phyloP scores from a whole-genome alignment of 2,888 invertebrate species.

The Schizotus pectinicornis region DNA sequence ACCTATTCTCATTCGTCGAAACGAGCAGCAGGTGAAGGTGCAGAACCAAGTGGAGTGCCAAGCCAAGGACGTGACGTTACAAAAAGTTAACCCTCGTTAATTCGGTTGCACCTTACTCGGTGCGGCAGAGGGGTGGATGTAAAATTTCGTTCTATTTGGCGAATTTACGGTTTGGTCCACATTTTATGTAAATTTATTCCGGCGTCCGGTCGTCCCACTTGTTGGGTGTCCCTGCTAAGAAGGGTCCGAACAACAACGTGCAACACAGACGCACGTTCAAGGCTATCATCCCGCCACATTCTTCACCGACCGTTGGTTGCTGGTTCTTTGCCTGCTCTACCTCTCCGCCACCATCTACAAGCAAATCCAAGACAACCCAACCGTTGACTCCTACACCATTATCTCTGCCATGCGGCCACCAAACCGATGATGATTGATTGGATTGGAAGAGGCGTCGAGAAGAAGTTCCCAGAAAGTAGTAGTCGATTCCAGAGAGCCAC shows the following conservation, averaged over 20 bases:
- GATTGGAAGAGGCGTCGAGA: neutral
- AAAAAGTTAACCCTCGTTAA: too few relatives aligned
- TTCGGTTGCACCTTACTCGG: too few relatives aligned
- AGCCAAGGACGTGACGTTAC: too few relatives aligned
- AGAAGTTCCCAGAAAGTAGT: too few relatives aligned
- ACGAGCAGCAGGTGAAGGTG: too few relatives aligned
- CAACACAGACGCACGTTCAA: slow-evolving; percentile 25
- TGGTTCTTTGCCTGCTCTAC: slow-evolving; percentile 13
- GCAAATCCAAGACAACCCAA: neutral
- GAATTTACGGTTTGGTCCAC: slow-evolving; percentile 10
- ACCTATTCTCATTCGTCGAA: too few relatives aligned
- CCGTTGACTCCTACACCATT: neutral
- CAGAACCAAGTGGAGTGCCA: too few relatives aligned
- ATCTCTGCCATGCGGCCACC: neutral
- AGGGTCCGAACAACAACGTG: slow-evolving; percentile 19
- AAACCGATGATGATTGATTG: neutral
- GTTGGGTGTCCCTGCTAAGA: slow-evolving; percentile 10
- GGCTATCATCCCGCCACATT: slow-evolving; percentile 23
- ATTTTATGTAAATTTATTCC: slow-evolving; percentile 29
- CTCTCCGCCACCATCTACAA: slow-evolving; percentile 5
- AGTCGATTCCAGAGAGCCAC: too few relatives aligned
- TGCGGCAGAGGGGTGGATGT: too few relatives aligned
- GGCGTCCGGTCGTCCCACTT: slow-evolving; percentile 15
- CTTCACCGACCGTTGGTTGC: slow-evolving; percentile 23
- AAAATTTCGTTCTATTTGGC: neutral